Base-by-base conservation (phyloP, 2,888 invertebrate species). In the Hecatera dysodea region DNA sequence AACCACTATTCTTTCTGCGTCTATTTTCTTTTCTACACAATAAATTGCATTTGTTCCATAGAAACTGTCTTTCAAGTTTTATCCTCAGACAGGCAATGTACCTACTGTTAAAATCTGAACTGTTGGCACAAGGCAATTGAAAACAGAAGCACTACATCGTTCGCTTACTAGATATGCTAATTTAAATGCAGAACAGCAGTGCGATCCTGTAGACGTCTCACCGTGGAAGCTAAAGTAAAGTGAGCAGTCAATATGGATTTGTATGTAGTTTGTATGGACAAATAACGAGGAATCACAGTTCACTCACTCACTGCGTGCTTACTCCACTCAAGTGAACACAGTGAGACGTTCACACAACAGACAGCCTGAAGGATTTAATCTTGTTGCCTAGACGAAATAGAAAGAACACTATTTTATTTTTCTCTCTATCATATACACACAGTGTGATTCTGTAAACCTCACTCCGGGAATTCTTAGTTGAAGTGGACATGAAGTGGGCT, bases 41-140 rank as follows among this genome's bases (percentile, higher is more conserved):
- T 75, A 76, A 66, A 75, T 67, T 75, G 67, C 48, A 67, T 66
- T 80, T 66, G 56, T 66, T 66, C 9, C 57, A 61, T 46, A 61
- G 36, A 61, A 75, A 59, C 33, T 59, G 36, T 71, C 57, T 75
- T 42, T 44, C 27, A 62, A 75, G 75, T 62, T 74, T 62, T 44
- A 33, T 60, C 19, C 5, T n/a, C 42, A 80, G 57, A 57, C 46
- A 61, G 36, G 24, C 19, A 24, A 12, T 77, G 22, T 68, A 75
- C 9, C 19, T 72, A 75, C 56, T 24, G 36, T 39, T 52, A 42
- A 29, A 19, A 75, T 46, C 19, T 55, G 36, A 62, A 57, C 27
- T 56, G n/a, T 42, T 33, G 24, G 5, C 48, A 78, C 27, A 8
- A 1, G 0, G 22, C 9, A 74, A 1, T 24, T 17, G 67, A 11